Conservation (phyloP, 2,113 vertebrate genomes). For the Engraulis encrasicolus region DNA sequence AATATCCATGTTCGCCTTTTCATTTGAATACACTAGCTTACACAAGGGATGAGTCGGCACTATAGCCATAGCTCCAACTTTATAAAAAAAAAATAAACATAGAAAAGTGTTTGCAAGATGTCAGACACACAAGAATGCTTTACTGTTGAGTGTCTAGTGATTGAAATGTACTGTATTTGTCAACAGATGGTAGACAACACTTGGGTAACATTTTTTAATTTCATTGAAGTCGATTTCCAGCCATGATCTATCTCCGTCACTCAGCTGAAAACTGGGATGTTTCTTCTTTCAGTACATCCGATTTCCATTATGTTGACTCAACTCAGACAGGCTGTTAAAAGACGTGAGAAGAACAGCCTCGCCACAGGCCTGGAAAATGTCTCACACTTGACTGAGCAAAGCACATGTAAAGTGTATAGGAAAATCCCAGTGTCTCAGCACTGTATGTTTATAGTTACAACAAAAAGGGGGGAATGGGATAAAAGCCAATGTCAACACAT, state of each 20-base stretch:
- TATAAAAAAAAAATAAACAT: too few species aligned
- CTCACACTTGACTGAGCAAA: neutral
- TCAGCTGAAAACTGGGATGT: neutral
- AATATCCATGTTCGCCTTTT: too few species aligned
- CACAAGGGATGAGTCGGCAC: too few species aligned
- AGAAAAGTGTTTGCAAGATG: too few species aligned
- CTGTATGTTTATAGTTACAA: constrained; percentile 1
- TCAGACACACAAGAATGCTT: too few species aligned
- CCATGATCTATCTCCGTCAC: neutral
- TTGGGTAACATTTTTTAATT: neutral
- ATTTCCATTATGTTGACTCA: neutral
- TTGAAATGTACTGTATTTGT: neutral
- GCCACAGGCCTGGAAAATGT: constrained; percentile 1
- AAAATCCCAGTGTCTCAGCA: neutral
- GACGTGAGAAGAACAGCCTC: neutral
- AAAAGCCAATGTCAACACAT: constrained; percentile 2
- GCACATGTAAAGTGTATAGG: neutral
- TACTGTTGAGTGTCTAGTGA: neutral
- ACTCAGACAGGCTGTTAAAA: neutral
- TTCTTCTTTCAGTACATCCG: neutral
- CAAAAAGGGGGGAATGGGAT: neutral
- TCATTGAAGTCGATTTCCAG: neutral
- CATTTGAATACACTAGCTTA: too few species aligned
- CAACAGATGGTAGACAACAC: neutral
- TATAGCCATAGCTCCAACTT: too few species aligned